phyloP scores from a whole-genome alignment of 1,140 invertebrate species.

The Harpegnathos saltator region DNA sequence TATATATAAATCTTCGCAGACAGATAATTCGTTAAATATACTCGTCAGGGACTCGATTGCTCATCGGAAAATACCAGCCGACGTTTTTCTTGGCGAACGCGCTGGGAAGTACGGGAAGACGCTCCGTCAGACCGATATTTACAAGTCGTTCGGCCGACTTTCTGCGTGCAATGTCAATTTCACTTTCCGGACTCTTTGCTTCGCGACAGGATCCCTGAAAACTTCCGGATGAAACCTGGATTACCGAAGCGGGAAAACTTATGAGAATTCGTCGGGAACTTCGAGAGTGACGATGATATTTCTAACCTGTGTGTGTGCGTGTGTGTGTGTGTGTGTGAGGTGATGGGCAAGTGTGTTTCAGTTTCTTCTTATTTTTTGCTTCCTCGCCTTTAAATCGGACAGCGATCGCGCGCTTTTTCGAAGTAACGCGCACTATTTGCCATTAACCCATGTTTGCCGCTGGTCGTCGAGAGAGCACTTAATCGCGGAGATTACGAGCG shows the following conservation, averaged over 20 bases:
- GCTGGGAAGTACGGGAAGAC: conserved; percentile 16
- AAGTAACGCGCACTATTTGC: conserved; percentile 4
- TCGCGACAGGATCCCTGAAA: not conserved
- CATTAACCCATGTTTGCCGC: not conserved
- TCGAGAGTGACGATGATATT: not conserved
- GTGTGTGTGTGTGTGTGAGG: too few relatives aligned
- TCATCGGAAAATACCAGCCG: not conserved
- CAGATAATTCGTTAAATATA: conserved; percentile 23
- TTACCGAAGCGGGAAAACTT: not conserved
- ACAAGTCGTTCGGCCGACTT: too few relatives aligned
- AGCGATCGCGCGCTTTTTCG: not conserved
- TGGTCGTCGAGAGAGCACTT: not conserved
- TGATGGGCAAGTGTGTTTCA: too few relatives aligned
- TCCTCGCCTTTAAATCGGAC: too few relatives aligned
- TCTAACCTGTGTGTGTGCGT: not conserved
- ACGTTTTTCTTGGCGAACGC: not conserved
- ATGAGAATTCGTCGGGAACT: not conserved
- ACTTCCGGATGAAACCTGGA: not conserved
- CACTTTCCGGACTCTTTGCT: conserved; percentile 7
- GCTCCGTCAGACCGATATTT: not conserved
- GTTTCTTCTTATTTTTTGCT: not conserved
- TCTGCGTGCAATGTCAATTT: not conserved
- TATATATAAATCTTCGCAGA: conserved; percentile 16
- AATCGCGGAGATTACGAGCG: not conserved
- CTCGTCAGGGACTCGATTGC: not conserved